These are phyloP conservation scores for Aelia acuminata DNA, from an alignment of 2,888 invertebrate genomes.

Conservation along the genomic window DNA sequence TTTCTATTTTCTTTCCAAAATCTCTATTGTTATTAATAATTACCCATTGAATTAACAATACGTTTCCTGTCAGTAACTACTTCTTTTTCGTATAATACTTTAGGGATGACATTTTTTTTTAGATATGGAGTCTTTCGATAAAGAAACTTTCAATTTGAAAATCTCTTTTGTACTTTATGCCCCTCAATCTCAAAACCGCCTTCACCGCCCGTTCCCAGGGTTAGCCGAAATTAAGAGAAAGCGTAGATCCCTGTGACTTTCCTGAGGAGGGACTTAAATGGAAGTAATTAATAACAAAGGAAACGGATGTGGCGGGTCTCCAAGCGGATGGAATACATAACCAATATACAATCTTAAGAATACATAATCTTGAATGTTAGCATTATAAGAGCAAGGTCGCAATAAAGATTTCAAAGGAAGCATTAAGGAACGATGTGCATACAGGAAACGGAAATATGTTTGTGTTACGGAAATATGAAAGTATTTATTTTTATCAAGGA, in stretches of 20 bases:
- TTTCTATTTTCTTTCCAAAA: too few relatives aligned
- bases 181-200: not conserved
- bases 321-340: not conserved
- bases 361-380: not conserved
- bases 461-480: too few relatives aligned
- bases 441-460: not conserved
- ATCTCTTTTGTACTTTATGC: not conserved
- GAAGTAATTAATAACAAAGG: slow-evolving; percentile 35
- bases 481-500: not conserved
- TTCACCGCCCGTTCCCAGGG: not conserved
- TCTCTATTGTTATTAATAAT: too few relatives aligned
- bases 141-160: not conserved
- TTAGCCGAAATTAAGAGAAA: slow-evolving; percentile 15
- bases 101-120: not conserved
- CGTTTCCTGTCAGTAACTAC: not conserved
- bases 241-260: not conserved
- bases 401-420: not conserved
- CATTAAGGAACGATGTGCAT: not conserved
- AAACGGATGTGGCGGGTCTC: not conserved
- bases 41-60: too few relatives aligned
- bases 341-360: too few relatives aligned
- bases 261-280: not conserved
- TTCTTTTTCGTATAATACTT: not conserved
- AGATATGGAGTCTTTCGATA: not conserved
- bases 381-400: not conserved